Evolutionary conservation across 1,140 invertebrate genomes (phyloP), one percentile per base, ranked within the genome.

Genomic region (Anagrus nilaparvatae): DNA sequence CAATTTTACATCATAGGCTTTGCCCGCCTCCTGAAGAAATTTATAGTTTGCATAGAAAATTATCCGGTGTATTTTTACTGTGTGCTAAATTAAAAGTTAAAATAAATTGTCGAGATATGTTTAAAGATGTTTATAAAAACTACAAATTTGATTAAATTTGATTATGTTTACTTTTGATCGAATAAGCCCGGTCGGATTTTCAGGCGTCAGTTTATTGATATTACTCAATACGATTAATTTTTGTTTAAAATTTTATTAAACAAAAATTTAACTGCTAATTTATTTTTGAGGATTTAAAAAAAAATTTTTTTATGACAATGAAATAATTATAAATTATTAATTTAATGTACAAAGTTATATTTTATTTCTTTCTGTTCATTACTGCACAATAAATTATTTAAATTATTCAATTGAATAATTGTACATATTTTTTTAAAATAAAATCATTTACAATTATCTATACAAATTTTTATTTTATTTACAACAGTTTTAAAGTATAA

Each of bases 11-110:
- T 33, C 91, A 99, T 56, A 71, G 97, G 44, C 74, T 99, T 0
- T 93, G 90, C 34, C 90, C 97, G 12, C 97, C 97, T 1, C 97
- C 97, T 0, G 94, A 98, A 67, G 95, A 99, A 71, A 92, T 95
- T 47, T 99, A 99, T 67, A 98, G 95, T 1, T 71, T 99, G 3
- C 96, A 99, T 63, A 74, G 97, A 41, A 99, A 99, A 74, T 75
- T 99, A 43, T 96, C 97, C 0, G 97, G 97, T 0, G 81, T 96
- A 5, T 99, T 98, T 71, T 68, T 99, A 21, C 67, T 99, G 1
- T 98, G 92, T 59, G 75, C 90, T 0, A 96, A 97, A 63, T 69
- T 99, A 7, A 79, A 84, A 58, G 81, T 90, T 3, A 77, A 78
- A 54, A 78, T 99, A 44, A 78, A 86, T 47, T 97, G 94, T 64